Base-by-base conservation (phyloP, 2,888 invertebrate species). In the Drosophila silvestris region DNA sequence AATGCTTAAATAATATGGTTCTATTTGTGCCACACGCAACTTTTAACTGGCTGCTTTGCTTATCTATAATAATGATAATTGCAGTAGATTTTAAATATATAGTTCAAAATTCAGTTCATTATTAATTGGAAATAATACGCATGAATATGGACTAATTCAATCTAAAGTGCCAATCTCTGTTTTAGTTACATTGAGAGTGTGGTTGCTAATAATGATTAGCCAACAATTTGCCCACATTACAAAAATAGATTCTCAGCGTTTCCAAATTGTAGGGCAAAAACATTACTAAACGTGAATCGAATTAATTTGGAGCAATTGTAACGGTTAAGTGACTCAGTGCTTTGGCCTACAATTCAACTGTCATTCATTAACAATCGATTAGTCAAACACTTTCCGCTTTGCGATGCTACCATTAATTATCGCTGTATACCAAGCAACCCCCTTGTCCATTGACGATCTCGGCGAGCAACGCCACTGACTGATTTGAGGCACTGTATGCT, bases 351-450 rank as follows among this genome's bases (percentile, higher is more conserved):
- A 85, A 85, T 90, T 77, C 73, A 74, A 90, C 90, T 90, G 85
- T 86, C 89, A 90, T 85, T 89, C 85, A 85, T 85, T 86, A 89
- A 83, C 90, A 85, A 90, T 89, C 85, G 90, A 85, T 85, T 85
- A 90, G 89, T 90, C 85, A 85, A 89, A 90, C 84, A 86, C 89
- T 85, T 85, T 89, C 89, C 90, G 90, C 86, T 76, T 9, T 39
- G 3, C 63, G 59, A 65, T 59, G 81, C 83, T 60, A 79, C 70
- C 86, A 85, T 85, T 89, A 85, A 90, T 90, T 83, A 90, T 81
- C 66, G 61, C 47, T 60, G 47, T 68, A 44, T 5, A 41, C 47
- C 52, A 52, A 64, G 33, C 84, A 84, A 82, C 88, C 85, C 88
- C 59, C 83, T 26, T 22, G 32, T 44, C 41, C 52, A 41, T 19